Conservation (phyloP, 2,113 vertebrate species). For the Platichthys flesus region DNA sequence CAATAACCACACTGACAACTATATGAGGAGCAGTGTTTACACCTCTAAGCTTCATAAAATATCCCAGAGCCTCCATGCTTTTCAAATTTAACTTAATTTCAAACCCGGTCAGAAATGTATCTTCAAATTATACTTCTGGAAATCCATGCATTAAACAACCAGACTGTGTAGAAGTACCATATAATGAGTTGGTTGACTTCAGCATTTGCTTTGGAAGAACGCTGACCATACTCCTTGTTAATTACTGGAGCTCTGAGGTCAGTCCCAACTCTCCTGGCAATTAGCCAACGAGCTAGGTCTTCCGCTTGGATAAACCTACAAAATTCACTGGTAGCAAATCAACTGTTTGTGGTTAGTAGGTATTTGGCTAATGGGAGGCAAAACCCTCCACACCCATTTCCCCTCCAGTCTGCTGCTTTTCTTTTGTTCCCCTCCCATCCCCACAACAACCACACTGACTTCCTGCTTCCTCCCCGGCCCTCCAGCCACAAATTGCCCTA, state of each 20-base stretch:
- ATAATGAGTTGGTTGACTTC: constrained; percentile 13
- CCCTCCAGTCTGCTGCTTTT: constrained; percentile 70
- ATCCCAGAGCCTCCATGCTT: not conserved
- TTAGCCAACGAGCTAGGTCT: constrained; percentile 20
- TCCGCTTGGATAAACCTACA: constrained; percentile 32
- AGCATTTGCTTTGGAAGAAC: constrained; percentile 11
- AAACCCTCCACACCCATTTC: constrained; percentile 80
- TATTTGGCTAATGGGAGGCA: constrained; percentile 76
- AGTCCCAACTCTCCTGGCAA: not conserved
- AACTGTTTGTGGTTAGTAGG: constrained; percentile 70
- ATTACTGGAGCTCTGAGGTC: constrained; percentile 30
- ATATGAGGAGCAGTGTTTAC: too few relatives aligned
- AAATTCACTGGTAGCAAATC: constrained; percentile 47
- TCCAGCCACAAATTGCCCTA: constrained; percentile 69
- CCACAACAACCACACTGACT: constrained; percentile 78
- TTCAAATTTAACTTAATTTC: not conserved
- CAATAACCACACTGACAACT: too few relatives aligned
- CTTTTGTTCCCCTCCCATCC: constrained; percentile 79
- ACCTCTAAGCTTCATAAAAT: not conserved
- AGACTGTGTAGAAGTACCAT: constrained; percentile 4
- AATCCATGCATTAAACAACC: constrained; percentile 13
- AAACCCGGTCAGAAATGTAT: not conserved
- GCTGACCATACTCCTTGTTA: not conserved
- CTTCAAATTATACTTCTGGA: constrained; percentile 1
- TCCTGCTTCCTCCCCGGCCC: constrained; percentile 79